Evolutionary conservation across 1,140 invertebrate species (phyloP).

Genomic region (Pissodes strobi): DNA sequence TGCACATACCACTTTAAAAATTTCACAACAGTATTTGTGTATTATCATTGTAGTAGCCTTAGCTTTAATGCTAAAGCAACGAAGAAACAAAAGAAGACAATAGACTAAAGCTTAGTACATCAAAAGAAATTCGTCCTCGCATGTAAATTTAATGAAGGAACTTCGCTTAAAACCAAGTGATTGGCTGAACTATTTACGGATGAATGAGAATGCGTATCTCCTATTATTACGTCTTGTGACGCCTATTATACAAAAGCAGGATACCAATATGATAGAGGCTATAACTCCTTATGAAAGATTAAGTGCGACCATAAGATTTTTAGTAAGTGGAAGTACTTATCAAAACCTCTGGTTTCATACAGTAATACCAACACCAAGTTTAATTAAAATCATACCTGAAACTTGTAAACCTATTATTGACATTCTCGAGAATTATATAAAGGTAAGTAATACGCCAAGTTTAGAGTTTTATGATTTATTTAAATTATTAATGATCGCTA

Average conservation of each 20-base stretch:
- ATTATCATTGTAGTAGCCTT: not conserved
- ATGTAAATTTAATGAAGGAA: not conserved
- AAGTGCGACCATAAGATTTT: no score
- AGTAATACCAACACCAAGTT: not conserved
- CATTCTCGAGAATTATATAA: no score
- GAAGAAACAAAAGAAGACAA: not conserved
- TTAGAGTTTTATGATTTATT: no score
- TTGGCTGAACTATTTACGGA: not conserved
- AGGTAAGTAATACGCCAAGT: no score
- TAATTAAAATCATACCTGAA: not conserved
- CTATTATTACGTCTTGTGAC: not conserved
- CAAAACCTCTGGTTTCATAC: not conserved
- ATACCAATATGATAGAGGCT: not conserved
- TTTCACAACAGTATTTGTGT: no score
- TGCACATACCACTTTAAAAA: no score
- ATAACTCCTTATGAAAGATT: not conserved
- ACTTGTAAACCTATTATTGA: not conserved
- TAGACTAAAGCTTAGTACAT: not conserved
- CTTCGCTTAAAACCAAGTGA: not conserved
- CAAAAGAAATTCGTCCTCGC: not conserved
- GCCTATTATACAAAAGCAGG: not conserved
- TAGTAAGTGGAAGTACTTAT: not conserved
- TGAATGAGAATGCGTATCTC: not conserved
- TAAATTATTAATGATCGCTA: no score
- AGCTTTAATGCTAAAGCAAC: not conserved